Evolutionary conservation across 2,113 vertebrate species (phyloP).

Genomic region (Erythrocercus mccallii): DNA sequence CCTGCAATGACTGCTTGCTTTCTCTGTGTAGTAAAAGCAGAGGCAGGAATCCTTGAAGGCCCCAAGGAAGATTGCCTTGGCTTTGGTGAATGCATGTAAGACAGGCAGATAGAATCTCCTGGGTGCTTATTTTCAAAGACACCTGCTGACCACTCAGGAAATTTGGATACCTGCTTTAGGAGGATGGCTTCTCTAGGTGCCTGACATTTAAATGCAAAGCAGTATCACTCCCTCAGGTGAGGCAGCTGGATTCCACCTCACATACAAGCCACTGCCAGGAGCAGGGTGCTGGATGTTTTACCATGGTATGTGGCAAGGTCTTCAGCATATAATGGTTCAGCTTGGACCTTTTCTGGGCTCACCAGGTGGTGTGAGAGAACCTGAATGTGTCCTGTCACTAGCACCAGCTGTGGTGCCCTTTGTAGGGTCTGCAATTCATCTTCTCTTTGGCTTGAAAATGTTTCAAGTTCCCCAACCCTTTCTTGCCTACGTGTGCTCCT

Average conservation of each 20-base stretch:
- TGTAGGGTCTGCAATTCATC: not conserved
- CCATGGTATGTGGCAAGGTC: not conserved
- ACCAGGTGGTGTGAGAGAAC: not conserved
- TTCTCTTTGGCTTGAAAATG: not conserved
- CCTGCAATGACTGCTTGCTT: not conserved
- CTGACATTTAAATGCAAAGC: constrained; percentile 2
- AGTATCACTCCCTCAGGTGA: not conserved
- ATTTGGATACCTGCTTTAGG: not conserved
- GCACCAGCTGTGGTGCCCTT: not conserved
- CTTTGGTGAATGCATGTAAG: not conserved
- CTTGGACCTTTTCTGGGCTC: not conserved
- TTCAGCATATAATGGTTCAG: not conserved
- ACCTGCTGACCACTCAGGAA: not conserved
- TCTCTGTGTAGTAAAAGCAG: not conserved
- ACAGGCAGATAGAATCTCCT: too few relatives aligned
- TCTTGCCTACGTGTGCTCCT: not conserved
- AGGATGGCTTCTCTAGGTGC: not conserved
- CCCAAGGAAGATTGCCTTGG: not conserved
- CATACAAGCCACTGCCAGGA: not conserved
- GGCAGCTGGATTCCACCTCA: not conserved
- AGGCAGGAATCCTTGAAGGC: not conserved
- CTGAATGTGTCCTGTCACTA: not conserved
- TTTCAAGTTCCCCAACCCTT: not conserved
- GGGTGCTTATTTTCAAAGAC: too few relatives aligned
- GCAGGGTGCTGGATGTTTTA: not conserved